Evolutionary conservation across 1,140 invertebrate genomes (phyloP).

Genomic region (Liolophura sinensis): DNA sequence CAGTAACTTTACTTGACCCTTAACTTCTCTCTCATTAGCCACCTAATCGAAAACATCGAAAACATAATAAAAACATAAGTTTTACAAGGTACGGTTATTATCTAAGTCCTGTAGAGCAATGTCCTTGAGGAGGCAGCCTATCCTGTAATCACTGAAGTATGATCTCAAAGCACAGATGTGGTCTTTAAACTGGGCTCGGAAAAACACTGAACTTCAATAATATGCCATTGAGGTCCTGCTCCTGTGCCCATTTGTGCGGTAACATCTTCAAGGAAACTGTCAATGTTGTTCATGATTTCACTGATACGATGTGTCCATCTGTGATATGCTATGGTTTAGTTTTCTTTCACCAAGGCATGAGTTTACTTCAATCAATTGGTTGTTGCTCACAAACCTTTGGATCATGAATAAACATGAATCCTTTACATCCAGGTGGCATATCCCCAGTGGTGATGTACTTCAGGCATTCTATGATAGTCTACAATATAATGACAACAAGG

Average conservation of each 20-base stretch:
- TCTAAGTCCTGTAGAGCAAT: not conserved
- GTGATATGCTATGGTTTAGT: not conserved
- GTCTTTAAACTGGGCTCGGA: no score
- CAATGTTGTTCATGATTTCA: not conserved
- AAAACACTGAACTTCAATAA: no score
- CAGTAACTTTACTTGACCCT: constrained; percentile 70
- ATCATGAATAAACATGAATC: constrained; percentile 89
- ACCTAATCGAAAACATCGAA: constrained; percentile 33
- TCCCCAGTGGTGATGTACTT: constrained; percentile 91
- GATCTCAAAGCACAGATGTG: no score
- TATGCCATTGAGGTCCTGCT: no score
- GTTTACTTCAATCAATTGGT: not conserved
- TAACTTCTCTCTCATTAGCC: constrained; percentile 60
- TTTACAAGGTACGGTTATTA: not conserved
- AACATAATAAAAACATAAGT: constrained; percentile 3
- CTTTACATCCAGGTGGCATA: constrained; percentile 81
- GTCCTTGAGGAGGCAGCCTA: no score
- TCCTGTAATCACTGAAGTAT: no score
- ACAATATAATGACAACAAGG: constrained; percentile 64
- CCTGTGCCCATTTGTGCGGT: no score
- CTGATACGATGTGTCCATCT: no score
- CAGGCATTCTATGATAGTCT: constrained; percentile 92
- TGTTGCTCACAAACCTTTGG: constrained; percentile 70
- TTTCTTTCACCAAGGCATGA: not conserved
- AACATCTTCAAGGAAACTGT: not conserved